Base-by-base conservation (phyloP, 1,140 invertebrate genomes). In the Drosophila subobscura region DNA sequence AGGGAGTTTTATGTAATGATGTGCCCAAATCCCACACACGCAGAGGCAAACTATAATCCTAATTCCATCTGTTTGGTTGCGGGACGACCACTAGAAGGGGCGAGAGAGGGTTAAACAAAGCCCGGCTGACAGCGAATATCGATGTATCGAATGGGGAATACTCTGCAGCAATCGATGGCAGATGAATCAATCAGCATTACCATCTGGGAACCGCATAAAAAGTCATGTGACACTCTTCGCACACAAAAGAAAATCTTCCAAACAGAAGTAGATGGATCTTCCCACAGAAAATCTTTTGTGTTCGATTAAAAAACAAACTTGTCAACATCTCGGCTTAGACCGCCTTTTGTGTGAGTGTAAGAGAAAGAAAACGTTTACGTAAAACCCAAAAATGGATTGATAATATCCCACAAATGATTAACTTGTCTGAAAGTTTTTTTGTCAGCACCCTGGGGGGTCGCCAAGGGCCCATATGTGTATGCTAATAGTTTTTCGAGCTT, bases 371-470 rank as follows among this genome's bases (percentile, higher is more conserved):
- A 44, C 44, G 57, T 74, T 54, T 55, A 49, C 61, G 25, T 66
- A 75, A 83, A 77, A 67, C 84, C 84, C 83, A 76, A 77, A 88
- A 88, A 88, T 79, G 83, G 83, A 88, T 88, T 88, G 83, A 88
- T 89, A 88, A 88, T 89, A 88, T 83, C 75, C 84, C 83, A 78
- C 83, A 88, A 88, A 88, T 88, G 83, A 88, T 88, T 88, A 88
- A 88, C 83, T 88, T 88, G 75, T 58, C 84, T 63, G 42, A 88
- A 86, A 75, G 70, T 86, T 86, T 81, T 81, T 81, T 86, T 47
- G 33, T 45, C 29, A 66, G 60, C 72, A 60, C 71, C 72, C 74
- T 58, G 49, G 72, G 71, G 54, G 60, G 14, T 16, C 55, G 40
- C 42, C 23, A 27, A 44, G 55, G 44, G 23, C 33, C 7, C 45